Percentiles rank a stretch among this genome's conserved stretches.
Evolutionary conservation across 2,888 invertebrate genomes (phyloP).

Genomic region (Carpatolechia fugitivella): DNA sequence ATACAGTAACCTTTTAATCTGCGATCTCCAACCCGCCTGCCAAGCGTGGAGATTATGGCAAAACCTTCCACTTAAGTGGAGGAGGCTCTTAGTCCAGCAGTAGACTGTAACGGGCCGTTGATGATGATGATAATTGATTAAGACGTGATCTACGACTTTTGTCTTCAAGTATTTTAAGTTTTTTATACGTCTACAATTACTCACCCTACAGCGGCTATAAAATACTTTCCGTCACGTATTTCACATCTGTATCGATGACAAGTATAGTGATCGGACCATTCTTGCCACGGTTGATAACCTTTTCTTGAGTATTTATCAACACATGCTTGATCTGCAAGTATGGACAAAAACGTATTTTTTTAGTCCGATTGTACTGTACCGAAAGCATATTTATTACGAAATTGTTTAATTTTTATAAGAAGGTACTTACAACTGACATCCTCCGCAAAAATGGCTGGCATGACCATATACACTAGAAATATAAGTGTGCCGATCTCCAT

Average conservation of each 20-base stretch:
- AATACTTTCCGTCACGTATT: conserved; percentile 71
- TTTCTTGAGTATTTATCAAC: conserved; percentile 75
- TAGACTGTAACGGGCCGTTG: too few species aligned
- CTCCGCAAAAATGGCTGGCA: conserved; percentile 50
- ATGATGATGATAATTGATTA: too few species aligned
- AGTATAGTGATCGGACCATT: conserved; percentile 74
- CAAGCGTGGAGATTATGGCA: too few species aligned
- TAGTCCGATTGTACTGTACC: too few species aligned
- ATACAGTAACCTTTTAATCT: too few species aligned
- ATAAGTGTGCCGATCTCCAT: conserved; percentile 49
- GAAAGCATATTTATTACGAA: too few species aligned
- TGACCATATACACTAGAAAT: conserved; percentile 41
- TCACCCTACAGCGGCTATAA: conserved; percentile 73
- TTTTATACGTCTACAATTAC: background rate
- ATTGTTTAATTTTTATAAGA: background rate
- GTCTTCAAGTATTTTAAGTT: too few species aligned
- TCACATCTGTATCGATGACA: conserved; percentile 72
- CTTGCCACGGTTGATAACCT: conserved; percentile 75
- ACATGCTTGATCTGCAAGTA: conserved; percentile 63
- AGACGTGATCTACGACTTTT: too few species aligned
- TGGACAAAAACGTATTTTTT: background rate
- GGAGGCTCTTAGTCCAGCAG: too few species aligned
- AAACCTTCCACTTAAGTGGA: too few species aligned
- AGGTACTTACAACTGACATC: conserved; percentile 68
- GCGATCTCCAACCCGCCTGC: too few species aligned